Percentiles rank a stretch among this genome's conserved stretches.
These are phyloP conservation scores for Empis stercorea DNA, from an alignment of 2,888 invertebrate genomes.

Conservation along the genomic window DNA sequence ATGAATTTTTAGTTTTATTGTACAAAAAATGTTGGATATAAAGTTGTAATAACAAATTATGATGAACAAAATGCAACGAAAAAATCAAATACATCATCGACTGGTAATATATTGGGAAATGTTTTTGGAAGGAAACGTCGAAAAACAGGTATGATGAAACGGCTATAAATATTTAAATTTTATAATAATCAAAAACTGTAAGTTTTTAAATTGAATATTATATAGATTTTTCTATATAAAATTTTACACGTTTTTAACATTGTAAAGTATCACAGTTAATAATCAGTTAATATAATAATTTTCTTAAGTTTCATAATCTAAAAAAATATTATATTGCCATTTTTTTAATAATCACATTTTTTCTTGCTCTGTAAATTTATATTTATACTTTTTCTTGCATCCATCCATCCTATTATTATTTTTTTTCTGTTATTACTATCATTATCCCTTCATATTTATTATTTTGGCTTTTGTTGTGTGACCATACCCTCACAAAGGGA, in stretches of 20 bases:
- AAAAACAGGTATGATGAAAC: conserved; percentile 15
- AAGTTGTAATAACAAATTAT: conserved; percentile 16
- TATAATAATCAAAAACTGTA: conserved; percentile 4
- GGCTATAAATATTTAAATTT: neutral
- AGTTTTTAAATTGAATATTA: conserved; percentile 4
- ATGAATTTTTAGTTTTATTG: conserved; percentile 6
- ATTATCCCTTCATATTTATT: conserved; percentile 17
- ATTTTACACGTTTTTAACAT: too few species aligned
- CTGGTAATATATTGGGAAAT: conserved; percentile 30
- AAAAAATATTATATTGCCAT: too few species aligned
- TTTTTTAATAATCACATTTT: conserved; percentile 5
- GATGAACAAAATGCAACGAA: conserved; percentile 19
- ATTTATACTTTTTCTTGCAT: conserved; percentile 8
- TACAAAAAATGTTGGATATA: neutral
- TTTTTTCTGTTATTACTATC: conserved; percentile 11
- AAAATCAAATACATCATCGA: conserved; percentile 26
- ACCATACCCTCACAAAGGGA: conserved; percentile 26
- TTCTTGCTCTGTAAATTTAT: conserved; percentile 7
- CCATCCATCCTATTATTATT: conserved; percentile 4
- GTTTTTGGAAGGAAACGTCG: conserved; percentile 30
- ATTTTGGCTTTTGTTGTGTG: conserved; percentile 31
- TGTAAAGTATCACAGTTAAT: too few species aligned
- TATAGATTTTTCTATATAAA: too few species aligned
- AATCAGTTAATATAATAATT: too few species aligned
- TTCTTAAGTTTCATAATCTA: too few species aligned